Conservation (phyloP, 2,888 invertebrate genomes). For the Molorchus minor region DNA sequence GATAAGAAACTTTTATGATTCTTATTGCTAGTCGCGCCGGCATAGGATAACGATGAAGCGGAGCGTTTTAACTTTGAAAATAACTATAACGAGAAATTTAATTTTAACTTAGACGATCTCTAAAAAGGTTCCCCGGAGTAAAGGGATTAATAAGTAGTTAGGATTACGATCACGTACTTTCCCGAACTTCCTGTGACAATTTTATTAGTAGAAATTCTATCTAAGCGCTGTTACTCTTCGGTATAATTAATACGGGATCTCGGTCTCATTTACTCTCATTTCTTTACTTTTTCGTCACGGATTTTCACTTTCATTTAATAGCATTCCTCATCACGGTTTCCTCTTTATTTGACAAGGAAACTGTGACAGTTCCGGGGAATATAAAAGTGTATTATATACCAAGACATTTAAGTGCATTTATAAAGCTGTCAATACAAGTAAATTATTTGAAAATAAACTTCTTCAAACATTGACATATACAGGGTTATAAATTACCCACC, state of each 20-base stretch:
- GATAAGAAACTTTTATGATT: constrained; percentile 15
- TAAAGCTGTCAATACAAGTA: too few species aligned
- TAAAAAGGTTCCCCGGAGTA: constrained; percentile 25
- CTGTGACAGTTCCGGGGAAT: not conserved
- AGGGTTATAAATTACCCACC: too few species aligned
- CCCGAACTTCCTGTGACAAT: constrained; percentile 37
- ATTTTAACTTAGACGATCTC: constrained; percentile 32
- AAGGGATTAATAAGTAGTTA: constrained; percentile 41
- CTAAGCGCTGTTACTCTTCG: constrained; percentile 15
- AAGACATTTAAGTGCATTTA: too few species aligned
- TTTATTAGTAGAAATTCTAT: constrained; percentile 38
- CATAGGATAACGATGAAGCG: not conserved
- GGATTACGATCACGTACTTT: constrained; percentile 41
- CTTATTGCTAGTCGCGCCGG: constrained; percentile 7
- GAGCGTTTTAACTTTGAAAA: constrained; percentile 17
- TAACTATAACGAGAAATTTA: constrained; percentile 33
- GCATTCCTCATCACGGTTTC: constrained; percentile 3
- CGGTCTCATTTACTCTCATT: constrained; percentile 15
- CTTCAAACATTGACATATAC: too few species aligned
- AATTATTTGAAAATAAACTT: too few species aligned
- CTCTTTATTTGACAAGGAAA: constrained; percentile 7
- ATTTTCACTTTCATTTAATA: constrained; percentile 16
- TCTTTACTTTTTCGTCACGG: constrained; percentile 6
- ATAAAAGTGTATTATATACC: too few species aligned
- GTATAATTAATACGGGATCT: constrained; percentile 19